Base-by-base conservation (phyloP, 2,797 vertebrate genomes). In the Coregonus sp. region DNA sequence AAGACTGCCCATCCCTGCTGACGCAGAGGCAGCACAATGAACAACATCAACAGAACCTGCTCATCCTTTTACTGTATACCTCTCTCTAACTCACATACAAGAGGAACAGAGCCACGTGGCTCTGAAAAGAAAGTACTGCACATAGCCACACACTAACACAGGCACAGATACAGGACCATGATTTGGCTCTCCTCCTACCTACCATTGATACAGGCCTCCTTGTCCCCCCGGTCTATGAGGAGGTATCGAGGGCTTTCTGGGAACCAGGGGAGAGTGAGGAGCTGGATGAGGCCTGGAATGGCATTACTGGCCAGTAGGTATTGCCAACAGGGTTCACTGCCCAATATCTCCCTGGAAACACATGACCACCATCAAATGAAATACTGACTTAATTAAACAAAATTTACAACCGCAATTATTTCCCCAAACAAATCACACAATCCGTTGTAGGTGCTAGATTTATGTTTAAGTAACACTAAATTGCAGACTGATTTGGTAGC, bases 241-340 rank as follows among this genome's bases (percentile, higher is more conserved):
- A 99, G 93, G 82, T 96, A 98, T n/a, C 97, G 93, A 11, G 96
- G 97, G 80, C 97, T 98, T 87, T 98, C 97, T 4, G 97, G 96
- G 80, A 96, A 90, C 95, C 96, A 96, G 2, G 97, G 97, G 85
- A 98, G 89, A 63, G 92, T 93, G 4, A 92, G 74, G 33, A 98
- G 93, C 89, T 98, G 97, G 75, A 98, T 91, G 37, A 96, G 40
- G 33, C 94, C 96, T 0, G 97, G 97, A 68, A 97, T 85, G 18
- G 90, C 92, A 65, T 96, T 97, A 90, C 96, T 97, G 63, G 96
- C 95, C 72, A 98, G 91, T 67, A 98, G 94, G 78, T 97, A 92
- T 1, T 96, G 95, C 97, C 97, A 98, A 80, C 20, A 91, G 0
- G 91, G 73, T 77, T 96, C 96, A 29, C 92, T 89, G 65, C 97